phyloP scores from a whole-genome alignment of 2,797 vertebrate genomes.

The Pseudopleuronectes americanus region DNA sequence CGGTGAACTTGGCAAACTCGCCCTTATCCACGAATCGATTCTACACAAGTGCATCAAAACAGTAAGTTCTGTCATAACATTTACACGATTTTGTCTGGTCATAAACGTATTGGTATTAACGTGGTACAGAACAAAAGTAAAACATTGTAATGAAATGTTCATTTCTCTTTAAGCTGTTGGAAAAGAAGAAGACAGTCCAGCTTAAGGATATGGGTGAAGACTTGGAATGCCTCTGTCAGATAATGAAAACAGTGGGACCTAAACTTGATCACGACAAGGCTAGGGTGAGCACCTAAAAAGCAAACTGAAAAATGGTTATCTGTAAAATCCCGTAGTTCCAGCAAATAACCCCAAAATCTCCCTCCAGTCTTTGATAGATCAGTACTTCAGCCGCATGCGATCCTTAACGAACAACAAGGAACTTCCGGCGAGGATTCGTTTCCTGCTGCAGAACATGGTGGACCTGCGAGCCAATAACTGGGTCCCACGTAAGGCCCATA shows the following conservation, averaged over 20 bases:
- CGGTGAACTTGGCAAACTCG: slow-evolving; percentile 99
- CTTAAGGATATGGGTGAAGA: slow-evolving; percentile 99
- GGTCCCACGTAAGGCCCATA: slow-evolving; percentile 98
- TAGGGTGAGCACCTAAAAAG: slow-evolving; percentile 82
- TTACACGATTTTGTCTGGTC: neutral
- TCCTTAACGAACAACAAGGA: slow-evolving; percentile 99
- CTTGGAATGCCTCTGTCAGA: slow-evolving; percentile 99
- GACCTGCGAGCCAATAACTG: slow-evolving; percentile 96
- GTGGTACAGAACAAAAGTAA: neutral
- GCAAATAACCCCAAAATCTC: neutral
- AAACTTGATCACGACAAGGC: slow-evolving; percentile 99
- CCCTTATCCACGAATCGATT: slow-evolving; percentile 99
- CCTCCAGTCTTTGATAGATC: slow-evolving; percentile 97
- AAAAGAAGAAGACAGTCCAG: slow-evolving; percentile 99
- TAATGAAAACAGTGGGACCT: slow-evolving; percentile 99
- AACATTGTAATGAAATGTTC: neutral
- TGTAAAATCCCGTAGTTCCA: neutral
- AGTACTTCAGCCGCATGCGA: slow-evolving; percentile 98
- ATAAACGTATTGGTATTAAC: neutral
- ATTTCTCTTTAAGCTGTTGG: slow-evolving; percentile 90
- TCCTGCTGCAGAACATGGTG: slow-evolving; percentile 99
- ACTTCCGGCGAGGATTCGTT: slow-evolving; percentile 98
- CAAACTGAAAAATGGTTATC: accelerated
- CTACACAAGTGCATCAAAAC: slow-evolving; percentile 99
- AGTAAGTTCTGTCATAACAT: slow-evolving; percentile 81